Conservation (phyloP, 2,888 invertebrate genomes). For the Boloria selene region DNA sequence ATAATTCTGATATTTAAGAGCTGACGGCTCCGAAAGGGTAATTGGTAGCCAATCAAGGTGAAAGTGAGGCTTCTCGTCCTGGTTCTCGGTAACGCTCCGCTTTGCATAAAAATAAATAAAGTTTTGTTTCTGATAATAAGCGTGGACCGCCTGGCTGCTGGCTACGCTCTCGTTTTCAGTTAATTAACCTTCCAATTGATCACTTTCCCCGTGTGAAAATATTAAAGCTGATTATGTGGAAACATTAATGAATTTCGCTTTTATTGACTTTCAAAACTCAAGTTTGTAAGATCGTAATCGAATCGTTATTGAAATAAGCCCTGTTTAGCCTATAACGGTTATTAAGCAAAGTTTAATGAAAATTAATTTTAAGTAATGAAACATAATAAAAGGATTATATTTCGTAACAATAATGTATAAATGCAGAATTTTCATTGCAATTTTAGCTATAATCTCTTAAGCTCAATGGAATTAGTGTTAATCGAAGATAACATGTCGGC, state of each 20-base stretch:
- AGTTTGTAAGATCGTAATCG: too few species aligned
- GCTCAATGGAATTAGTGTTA: too few species aligned
- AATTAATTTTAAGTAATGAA: too few species aligned
- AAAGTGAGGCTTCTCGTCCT: conserved; percentile 53
- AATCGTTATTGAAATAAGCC: too few species aligned
- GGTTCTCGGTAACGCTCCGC: conserved; percentile 38
- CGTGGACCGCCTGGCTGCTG: neutral
- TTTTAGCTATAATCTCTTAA: too few species aligned
- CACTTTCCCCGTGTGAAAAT: conserved; percentile 21
- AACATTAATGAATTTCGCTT: neutral
- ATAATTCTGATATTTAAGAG: conserved; percentile 36
- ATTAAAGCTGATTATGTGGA: conserved; percentile 2
- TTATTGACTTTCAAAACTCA: neutral
- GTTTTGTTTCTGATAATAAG: conserved; percentile 38
- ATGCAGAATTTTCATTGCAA: too few species aligned
- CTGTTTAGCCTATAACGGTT: too few species aligned
- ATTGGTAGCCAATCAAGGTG: conserved; percentile 65
- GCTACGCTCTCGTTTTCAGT: conserved; percentile 21
- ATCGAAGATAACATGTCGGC: too few species aligned
- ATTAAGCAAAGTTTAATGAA: too few species aligned
- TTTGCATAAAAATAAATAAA: conserved; percentile 40
- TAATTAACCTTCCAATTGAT: conserved; percentile 19
- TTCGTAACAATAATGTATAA: too few species aligned
- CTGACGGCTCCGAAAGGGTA: conserved; percentile 53
- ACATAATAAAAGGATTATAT: too few species aligned